phyloP scores from a whole-genome alignment of 2,797 vertebrate genomes.

The Crenichthys baileyi region DNA sequence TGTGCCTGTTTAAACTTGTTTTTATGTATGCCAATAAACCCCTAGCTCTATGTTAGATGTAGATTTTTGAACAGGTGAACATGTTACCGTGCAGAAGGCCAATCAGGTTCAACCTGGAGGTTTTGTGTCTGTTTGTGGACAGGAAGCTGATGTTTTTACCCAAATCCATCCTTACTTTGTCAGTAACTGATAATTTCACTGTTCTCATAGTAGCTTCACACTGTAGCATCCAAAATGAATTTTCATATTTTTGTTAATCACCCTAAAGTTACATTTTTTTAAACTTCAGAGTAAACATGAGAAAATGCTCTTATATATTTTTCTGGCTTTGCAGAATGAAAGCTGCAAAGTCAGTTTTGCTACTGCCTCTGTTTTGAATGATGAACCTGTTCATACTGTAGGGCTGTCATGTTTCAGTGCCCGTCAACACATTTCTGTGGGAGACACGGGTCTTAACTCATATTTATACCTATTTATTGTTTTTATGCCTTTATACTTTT shows the following conservation, averaged over 20 bases:
- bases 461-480: constrained; percentile 69
- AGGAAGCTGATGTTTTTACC: background rate
- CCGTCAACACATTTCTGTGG: constrained; percentile 30
- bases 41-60: background rate
- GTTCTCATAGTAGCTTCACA: background rate
- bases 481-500: constrained; percentile 58
- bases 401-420: constrained; percentile 40
- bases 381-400: constrained; percentile 17
- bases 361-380: background rate
- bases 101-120: background rate
- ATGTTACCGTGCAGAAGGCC: background rate
- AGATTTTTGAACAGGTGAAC: background rate
- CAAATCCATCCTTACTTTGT: background rate
- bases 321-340: background rate
- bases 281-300: background rate
- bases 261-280: background rate
- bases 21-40: background rate
- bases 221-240: background rate
- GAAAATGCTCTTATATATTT: background rate
- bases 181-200: background rate
- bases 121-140: background rate
- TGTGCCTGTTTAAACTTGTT: background rate
- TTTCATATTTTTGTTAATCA: background rate
- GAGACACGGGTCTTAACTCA: constrained; percentile 57
- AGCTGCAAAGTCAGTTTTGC: background rate